Conservation (phyloP, 1,140 invertebrate genomes). For the Danaus melanippus region DNA sequence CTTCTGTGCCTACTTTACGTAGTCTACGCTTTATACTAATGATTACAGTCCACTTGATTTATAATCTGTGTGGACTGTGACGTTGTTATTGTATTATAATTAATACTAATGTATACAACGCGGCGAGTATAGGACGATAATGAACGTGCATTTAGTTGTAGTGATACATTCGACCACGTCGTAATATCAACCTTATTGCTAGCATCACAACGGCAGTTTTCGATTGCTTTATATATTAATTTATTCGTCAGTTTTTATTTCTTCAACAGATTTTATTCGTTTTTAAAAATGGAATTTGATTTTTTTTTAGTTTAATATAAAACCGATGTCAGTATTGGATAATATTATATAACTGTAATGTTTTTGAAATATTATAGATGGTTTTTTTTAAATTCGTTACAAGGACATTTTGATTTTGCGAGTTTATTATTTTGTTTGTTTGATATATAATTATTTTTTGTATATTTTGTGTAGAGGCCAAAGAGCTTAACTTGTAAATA, state of each 20-base stretch:
- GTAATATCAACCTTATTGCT: too few species aligned
- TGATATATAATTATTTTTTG: conserved; percentile 40
- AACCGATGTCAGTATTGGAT: conserved; percentile 51
- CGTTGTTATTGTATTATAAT: too few species aligned
- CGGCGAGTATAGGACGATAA: not conserved
- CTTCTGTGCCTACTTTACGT: conserved; percentile 68
- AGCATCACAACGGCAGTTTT: too few species aligned
- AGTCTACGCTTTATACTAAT: conserved; percentile 43
- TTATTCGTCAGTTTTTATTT: too few species aligned
- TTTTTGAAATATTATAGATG: conserved; percentile 61
- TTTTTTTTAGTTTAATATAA: conserved; percentile 11
- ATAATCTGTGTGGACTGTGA: conserved; percentile 15
- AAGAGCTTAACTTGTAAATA: conserved; percentile 67
- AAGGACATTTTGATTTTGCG: conserved; percentile 39
- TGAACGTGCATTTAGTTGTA: conserved; percentile 26
- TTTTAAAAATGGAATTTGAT: too few species aligned
- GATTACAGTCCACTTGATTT: conserved; percentile 13
- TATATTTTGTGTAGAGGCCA: conserved; percentile 65
- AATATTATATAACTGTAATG: conserved; percentile 12
- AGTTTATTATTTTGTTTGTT: conserved; percentile 42
- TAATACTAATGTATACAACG: conserved; percentile 5
- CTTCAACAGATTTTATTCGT: too few species aligned
- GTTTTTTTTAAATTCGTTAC: conserved; percentile 59
- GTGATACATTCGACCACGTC: too few species aligned
- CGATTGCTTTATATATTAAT: too few species aligned